These are phyloP conservation scores for Plebejus anna DNA, from an alignment of 2,888 invertebrate genomes.

Conservation along the genomic window DNA sequence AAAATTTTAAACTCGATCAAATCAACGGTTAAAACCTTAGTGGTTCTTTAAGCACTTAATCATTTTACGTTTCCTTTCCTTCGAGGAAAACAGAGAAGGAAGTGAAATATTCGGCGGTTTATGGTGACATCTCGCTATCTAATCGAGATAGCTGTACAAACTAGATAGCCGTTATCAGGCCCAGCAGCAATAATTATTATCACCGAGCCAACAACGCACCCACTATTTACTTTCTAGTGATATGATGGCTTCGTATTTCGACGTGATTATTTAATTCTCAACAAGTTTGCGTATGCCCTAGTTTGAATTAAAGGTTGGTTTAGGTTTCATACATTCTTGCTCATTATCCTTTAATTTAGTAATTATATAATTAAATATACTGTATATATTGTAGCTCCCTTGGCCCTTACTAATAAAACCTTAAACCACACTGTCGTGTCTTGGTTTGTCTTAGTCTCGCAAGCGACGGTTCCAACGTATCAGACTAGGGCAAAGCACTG, in stretches of 20 bases:
- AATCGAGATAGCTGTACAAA: constrained; percentile 64
- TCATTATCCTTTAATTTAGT: no score
- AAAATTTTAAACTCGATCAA: no score
- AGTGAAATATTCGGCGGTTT: constrained; percentile 12
- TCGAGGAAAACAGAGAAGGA: background rate
- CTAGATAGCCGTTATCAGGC: constrained; percentile 69
- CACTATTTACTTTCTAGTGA: constrained; percentile 67
- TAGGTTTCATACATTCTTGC: no score
- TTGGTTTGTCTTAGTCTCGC: no score
- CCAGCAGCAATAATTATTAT: constrained; percentile 77
- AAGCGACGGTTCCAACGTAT: no score
- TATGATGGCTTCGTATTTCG: constrained; percentile 44
- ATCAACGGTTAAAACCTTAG: no score
- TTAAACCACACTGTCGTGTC: no score
- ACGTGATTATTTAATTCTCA: background rate
- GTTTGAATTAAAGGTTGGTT: background rate
- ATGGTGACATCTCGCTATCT: constrained; percentile 59
- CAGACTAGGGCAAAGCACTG: no score
- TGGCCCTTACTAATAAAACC: no score
- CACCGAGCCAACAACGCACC: constrained; percentile 58
- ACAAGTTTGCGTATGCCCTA: constrained; percentile 22
- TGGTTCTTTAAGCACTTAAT: no score
- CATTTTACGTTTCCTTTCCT: background rate
- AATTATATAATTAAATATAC: no score
- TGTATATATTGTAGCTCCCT: no score